Conservation (phyloP, 2,113 vertebrate genomes). For the Sebastes fasciatus region DNA sequence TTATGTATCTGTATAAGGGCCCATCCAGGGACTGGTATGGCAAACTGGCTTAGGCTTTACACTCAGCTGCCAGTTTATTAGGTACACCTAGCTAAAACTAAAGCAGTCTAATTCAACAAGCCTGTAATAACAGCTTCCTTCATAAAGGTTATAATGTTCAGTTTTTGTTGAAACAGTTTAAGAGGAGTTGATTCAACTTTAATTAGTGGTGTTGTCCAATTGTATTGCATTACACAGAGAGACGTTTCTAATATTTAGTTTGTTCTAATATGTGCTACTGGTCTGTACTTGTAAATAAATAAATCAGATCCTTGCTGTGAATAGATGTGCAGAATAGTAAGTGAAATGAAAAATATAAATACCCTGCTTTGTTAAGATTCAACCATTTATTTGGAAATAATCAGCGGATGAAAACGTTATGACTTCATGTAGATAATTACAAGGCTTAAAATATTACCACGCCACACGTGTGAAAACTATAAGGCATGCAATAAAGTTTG, state of each 20-base stretch:
- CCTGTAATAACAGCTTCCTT: background rate
- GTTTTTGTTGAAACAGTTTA: background rate
- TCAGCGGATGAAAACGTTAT: conserved; percentile 47
- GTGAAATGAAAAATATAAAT: background rate
- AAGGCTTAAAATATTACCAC: conserved; percentile 50
- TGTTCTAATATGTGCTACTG: background rate
- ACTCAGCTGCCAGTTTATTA: background rate
- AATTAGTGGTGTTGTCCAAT: background rate
- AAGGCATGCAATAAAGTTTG: conserved; percentile 72
- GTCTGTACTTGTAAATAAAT: background rate
- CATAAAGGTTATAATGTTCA: background rate
- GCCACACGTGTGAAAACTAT: conserved; percentile 37
- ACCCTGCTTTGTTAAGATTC: conserved; percentile 23
- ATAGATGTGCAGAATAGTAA: background rate
- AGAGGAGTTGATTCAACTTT: background rate
- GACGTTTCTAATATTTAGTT: too few species aligned
- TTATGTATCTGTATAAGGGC: background rate
- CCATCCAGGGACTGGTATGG: background rate
- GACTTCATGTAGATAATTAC: conserved; percentile 44
- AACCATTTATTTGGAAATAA: conserved; percentile 69
- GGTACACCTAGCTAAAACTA: background rate
- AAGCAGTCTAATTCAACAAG: background rate
- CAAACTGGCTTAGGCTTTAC: background rate
- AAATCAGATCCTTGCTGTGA: background rate
- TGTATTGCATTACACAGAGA: background rate